Percentiles rank a stretch among this genome's conserved stretches.
Evolutionary conservation across 2,113 vertebrate genomes (phyloP).

Genomic region (Brachirus orientalis): DNA sequence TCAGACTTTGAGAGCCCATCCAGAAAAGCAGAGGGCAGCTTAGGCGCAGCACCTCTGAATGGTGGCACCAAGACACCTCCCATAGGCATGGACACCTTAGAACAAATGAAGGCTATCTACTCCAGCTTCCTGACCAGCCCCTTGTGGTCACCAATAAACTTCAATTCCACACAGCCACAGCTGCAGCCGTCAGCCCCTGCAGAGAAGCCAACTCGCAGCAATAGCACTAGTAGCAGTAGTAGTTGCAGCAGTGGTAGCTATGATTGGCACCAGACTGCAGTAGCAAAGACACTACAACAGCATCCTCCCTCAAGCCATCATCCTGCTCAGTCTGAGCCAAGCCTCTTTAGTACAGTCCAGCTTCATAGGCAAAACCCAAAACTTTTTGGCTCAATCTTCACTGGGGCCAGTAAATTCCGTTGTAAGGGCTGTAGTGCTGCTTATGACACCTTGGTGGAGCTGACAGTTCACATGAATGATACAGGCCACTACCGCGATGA

Average conservation of each 20-base stretch:
- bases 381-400: conserved; percentile 97
- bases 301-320: conserved; percentile 88
- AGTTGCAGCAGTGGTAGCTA: conserved; percentile 94
- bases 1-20: conserved; percentile 91
- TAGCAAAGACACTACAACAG: conserved; percentile 96
- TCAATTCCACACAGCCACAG: conserved; percentile 82
- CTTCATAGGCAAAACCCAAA: conserved; percentile 96
- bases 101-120: conserved; percentile 99
- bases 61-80: conserved; percentile 81
- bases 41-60: conserved; percentile 74
- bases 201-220: conserved; percentile 85
- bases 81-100: conserved; percentile 88
- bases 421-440: conserved; percentile 98
- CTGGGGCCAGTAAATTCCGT: conserved; percentile 97
- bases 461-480: conserved; percentile 99
- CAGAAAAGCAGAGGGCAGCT: conserved; percentile 87
- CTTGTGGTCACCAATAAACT: conserved; percentile 93
- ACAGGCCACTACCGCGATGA: conserved; percentile 98
- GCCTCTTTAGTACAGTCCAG: conserved; percentile 97
- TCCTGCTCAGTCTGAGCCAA: conserved; percentile 87
- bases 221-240: conserved; percentile 90
- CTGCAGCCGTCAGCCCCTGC: conserved; percentile 76
- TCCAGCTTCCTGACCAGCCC: conserved; percentile 96
- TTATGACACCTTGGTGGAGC: conserved; percentile 96
- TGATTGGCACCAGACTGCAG: conserved; percentile 98